A percentile compares a stretch with the other conserved stretches of the same genome.
These are phyloP conservation scores for Tetramorium parvispinum DNA, from an alignment of 1,140 invertebrate species.

Conservation along the genomic window DNA sequence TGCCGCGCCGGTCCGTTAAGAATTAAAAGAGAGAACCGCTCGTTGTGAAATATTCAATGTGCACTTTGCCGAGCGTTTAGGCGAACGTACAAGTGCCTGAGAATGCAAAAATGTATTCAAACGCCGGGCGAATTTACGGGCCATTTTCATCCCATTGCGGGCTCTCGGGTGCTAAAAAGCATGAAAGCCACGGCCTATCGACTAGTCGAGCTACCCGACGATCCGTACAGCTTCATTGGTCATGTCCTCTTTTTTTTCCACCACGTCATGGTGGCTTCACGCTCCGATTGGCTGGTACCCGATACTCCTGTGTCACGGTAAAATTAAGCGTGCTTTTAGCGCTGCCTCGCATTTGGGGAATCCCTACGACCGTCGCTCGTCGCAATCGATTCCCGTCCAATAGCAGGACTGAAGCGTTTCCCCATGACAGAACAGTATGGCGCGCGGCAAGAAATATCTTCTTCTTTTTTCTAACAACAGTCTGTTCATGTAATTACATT, in stretches of 20 bases:
- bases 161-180: conserved; percentile 52
- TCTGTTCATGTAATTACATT: background rate
- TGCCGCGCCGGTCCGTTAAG: background rate
- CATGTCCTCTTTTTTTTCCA: conserved; percentile 77
- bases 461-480: background rate
- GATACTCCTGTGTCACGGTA: conserved; percentile 81
- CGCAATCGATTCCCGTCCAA: conserved; percentile 69
- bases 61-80: conserved; percentile 21
- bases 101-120: background rate
- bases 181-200: conserved; percentile 73
- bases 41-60: conserved; percentile 7
- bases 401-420: conserved; percentile 30
- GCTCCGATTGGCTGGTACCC: conserved; percentile 79
- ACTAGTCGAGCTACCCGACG: conserved; percentile 69
- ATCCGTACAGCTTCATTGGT: conserved; percentile 76
- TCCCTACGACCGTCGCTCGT: conserved; percentile 58
- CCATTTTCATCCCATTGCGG: conserved; percentile 1
- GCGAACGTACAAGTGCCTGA: background rate
- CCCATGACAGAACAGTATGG: conserved; percentile 48
- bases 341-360: conserved; percentile 79
- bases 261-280: conserved; percentile 74
- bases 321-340: conserved; percentile 82
- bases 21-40: background rate
- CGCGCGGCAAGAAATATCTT: background rate
- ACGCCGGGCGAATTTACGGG: background rate